Evolutionary conservation across 2,888 invertebrate genomes (phyloP).

Genomic region (Netelia virgata): DNA sequence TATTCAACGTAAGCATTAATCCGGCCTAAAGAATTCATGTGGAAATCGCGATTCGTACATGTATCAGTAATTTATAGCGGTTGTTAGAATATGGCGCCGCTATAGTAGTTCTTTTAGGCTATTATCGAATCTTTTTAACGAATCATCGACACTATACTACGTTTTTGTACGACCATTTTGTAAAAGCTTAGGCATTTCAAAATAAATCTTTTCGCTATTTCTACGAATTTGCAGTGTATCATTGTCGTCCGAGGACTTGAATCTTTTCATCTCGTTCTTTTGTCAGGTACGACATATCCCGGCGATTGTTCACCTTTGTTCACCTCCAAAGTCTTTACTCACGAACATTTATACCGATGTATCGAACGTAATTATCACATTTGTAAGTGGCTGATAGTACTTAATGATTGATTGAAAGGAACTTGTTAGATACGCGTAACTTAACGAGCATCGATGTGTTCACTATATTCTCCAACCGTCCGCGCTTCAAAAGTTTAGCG

Average conservation of each 20-base stretch:
- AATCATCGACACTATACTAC: background rate
- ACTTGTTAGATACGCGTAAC: too few relatives aligned
- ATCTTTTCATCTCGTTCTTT: too few relatives aligned
- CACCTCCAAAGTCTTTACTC: too few relatives aligned
- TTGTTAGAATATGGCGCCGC: background rate
- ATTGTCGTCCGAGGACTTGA: background rate
- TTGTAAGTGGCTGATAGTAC: too few relatives aligned
- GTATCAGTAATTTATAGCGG: conserved; percentile 11
- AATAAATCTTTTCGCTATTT: conserved; percentile 50
- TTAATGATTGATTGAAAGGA: too few relatives aligned
- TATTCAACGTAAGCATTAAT: background rate
- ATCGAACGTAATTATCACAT: too few relatives aligned
- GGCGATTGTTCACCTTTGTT: too few relatives aligned
- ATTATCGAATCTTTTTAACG: background rate
- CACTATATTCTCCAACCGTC: background rate
- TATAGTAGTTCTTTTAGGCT: background rate
- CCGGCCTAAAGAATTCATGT: background rate
- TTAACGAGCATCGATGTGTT: background rate
- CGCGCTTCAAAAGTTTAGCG: background rate
- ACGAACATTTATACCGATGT: too few relatives aligned
- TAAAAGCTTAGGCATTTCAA: background rate
- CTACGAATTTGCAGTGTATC: conserved; percentile 25
- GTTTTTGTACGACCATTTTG: conserved; percentile 11
- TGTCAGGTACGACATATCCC: too few relatives aligned
- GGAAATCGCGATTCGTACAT: background rate